Conservation (phyloP, 2,888 invertebrate species). For the Galerucella calmariensis region DNA sequence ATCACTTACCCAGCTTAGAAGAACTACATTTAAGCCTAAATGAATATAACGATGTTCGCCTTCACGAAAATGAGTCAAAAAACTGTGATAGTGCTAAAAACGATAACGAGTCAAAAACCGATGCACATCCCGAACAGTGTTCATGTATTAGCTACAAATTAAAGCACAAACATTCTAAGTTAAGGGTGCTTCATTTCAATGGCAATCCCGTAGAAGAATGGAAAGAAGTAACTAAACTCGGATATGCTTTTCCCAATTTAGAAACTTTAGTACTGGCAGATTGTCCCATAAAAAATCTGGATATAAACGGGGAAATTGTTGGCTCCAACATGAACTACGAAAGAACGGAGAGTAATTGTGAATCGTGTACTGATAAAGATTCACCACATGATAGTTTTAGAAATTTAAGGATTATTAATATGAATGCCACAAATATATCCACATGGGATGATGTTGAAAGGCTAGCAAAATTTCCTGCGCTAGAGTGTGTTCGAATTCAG, state of each 20-base stretch:
- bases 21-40: slow-evolving; percentile 94
- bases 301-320: slow-evolving; percentile 52
- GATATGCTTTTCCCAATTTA: slow-evolving; percentile 85
- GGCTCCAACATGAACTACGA: slow-evolving; percentile 55
- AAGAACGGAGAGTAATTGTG: slow-evolving; percentile 70
- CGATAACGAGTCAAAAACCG: slow-evolving; percentile 41
- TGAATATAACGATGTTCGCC: slow-evolving; percentile 81
- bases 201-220: slow-evolving; percentile 88
- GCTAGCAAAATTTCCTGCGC: slow-evolving; percentile 82
- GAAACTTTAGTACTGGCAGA: slow-evolving; percentile 88
- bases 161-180: slow-evolving; percentile 69
- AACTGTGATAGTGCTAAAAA: slow-evolving; percentile 44
- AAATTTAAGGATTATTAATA: slow-evolving; percentile 80
- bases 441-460: slow-evolving; percentile 93
- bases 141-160: slow-evolving; percentile 34
- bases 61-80: slow-evolving; percentile 66
- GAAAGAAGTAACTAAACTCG: slow-evolving; percentile 85
- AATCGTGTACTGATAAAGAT: slow-evolving; percentile 65
- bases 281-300: slow-evolving; percentile 77
- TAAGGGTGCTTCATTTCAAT: slow-evolving; percentile 87
- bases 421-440: slow-evolving; percentile 84
- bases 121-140: slow-evolving; percentile 46
- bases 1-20: slow-evolving; percentile 82
- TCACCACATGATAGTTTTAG: slow-evolving; percentile 74
- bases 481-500: slow-evolving; percentile 86